Conservation (phyloP, 2,797 vertebrate genomes). For the Thaleichthys pacificus region DNA sequence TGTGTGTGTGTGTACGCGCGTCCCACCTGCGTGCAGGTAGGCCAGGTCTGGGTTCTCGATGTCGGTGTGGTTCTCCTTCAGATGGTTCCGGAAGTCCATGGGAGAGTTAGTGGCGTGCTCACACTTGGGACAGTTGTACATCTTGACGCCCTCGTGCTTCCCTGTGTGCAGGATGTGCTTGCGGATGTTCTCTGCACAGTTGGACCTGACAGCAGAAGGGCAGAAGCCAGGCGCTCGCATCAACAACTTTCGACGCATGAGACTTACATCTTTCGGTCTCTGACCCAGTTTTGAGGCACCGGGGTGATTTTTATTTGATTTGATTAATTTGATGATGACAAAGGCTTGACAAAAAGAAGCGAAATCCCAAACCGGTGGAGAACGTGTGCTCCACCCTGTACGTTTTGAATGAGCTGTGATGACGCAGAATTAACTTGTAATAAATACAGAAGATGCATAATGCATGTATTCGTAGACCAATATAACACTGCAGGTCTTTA, state of each 20-base stretch:
- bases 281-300: too few species aligned
- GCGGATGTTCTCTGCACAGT: slow-evolving; percentile 98
- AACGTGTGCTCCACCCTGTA: slow-evolving; percentile 10
- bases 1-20: slow-evolving; percentile 4
- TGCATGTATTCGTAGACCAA: too few species aligned
- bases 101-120: slow-evolving; percentile 89
- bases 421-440: not conserved
- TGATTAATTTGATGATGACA: slow-evolving; percentile 21
- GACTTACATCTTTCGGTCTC: too few species aligned
- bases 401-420: slow-evolving; percentile 26
- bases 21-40: slow-evolving; percentile 93
- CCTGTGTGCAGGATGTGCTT: slow-evolving; percentile 98
- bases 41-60: slow-evolving; percentile 98
- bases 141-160: slow-evolving; percentile 97
- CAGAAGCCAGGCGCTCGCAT: not conserved
- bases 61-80: slow-evolving; percentile 91
- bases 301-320: not conserved
- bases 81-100: slow-evolving; percentile 95
- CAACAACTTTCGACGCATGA: too few species aligned
- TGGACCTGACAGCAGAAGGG: slow-evolving; percentile 79
- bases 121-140: slow-evolving; percentile 99
- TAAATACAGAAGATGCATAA: not conserved
- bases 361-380: slow-evolving; percentile 36
- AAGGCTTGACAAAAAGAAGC: slow-evolving; percentile 23
- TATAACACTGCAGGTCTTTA: too few species aligned